Evolutionary conservation across 35 echinoderm and acorn worm genomes (phyloP), one percentile per base, ranked within the genome.

Genomic region (Nesometra sesokonis): DNA sequence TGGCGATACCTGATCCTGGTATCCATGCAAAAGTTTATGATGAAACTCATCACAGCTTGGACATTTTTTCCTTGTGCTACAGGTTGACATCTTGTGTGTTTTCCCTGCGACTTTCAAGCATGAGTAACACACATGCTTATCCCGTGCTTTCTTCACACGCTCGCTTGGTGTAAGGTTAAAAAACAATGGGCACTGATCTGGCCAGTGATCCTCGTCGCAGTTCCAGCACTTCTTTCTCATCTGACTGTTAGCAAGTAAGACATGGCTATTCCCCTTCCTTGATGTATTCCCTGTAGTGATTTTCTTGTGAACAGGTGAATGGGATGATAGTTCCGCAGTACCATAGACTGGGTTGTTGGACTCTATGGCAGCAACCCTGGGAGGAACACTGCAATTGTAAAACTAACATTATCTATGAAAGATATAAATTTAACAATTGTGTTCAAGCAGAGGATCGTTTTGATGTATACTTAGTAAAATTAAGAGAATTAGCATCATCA

Each of bases 31-130:
- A 5, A 91, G 82, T 13, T 30, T 38, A 43, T 89, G 88, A 67
- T 89, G 88, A 57, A 19, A 86, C 3, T 57, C 23, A 2, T 57
- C 36, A 47, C 83, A 89, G 2, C 79, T 31, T n/a, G 29, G 0
- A 40, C 88, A 90, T 29, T 35, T 37, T 13, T 35, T 84, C 37
- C 80, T 90, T 57, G 79, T 77, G 31, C 36, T 87, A 32, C 89
- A 91, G 11, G 84, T 94, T 3, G n/a, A 33, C 85, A 88, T 88
- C 4, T 76, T 33, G 67, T 94, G 89, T 31, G 82, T 77, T 31
- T 81, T 90, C 13, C 85, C 93, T 46, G 81, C 89, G 29, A 52
- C 81, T 46, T 94, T 90, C 5, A 94, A 76, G 67, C 93, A 94
- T 77, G 79, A 90, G 77, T 90, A 94, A 80, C 93, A 94, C 7